Conservation (phyloP, 2,113 vertebrate genomes). For the Holacanthus passer region DNA sequence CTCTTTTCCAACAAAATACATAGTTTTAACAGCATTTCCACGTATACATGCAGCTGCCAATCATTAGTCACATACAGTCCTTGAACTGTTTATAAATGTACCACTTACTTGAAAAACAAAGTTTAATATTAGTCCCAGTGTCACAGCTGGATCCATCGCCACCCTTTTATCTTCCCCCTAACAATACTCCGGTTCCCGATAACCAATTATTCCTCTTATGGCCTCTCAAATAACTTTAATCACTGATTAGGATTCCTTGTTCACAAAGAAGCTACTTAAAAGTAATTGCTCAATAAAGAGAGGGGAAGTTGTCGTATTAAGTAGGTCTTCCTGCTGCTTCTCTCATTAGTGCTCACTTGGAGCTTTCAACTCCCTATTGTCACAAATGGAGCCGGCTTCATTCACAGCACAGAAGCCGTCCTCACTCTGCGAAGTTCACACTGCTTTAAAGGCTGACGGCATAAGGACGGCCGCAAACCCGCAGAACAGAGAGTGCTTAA, state of each 20-base stretch:
- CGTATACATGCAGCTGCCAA: neutral
- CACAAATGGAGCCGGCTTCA: conserved; percentile 81
- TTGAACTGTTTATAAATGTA: conserved; percentile 61
- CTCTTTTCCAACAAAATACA: neutral
- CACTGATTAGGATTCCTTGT: conserved; percentile 96
- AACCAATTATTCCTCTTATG: conserved; percentile 93
- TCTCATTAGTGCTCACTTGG: conserved; percentile 81
- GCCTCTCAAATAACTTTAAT: conserved; percentile 94
- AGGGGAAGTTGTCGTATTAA: conserved; percentile 94
- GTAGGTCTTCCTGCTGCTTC: conserved; percentile 93
- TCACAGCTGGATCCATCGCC: conserved; percentile 69
- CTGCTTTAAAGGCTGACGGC: conserved; percentile 39
- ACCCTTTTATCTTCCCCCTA: conserved; percentile 81
- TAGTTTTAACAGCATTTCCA: too few relatives aligned
- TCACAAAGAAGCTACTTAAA: conserved; percentile 93
- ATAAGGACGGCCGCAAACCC: neutral
- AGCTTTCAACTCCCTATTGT: conserved; percentile 72
- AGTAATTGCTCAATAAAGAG: conserved; percentile 97
- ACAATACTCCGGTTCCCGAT: conserved; percentile 90
- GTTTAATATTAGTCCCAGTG: conserved; percentile 66
- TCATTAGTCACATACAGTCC: conserved; percentile 23
- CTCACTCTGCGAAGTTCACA: conserved; percentile 30
- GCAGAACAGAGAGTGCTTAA: conserved; percentile 6
- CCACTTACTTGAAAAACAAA: conserved; percentile 63
- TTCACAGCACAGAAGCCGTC: conserved; percentile 79